Base-by-base conservation (phyloP, 2,113 vertebrate species). In the Oreocharis arfaki region DNA sequence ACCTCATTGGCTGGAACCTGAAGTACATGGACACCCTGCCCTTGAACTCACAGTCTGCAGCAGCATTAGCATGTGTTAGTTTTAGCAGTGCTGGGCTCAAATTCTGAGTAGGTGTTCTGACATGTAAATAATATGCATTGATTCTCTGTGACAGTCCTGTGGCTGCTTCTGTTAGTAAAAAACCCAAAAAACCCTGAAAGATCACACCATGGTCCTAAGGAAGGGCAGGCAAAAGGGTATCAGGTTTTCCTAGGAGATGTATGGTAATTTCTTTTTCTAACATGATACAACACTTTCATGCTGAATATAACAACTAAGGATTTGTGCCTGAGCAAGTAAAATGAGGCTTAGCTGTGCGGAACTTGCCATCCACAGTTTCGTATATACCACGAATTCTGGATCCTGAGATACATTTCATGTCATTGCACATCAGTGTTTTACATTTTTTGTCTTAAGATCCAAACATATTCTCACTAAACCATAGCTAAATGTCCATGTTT, bases 171-270 rank as follows among this genome's bases (percentile, higher is more conserved):
- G 14, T 21, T 23, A 47, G 9, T 20, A 12, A 70, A 60, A 61
- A 37, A 11, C 0, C 0, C 12, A 4, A 28, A 30, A 13, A 41
- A 44, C 13, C 6, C 6, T 10, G 9, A 17, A 46, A 32, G 2
- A 7, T 11, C 18, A 14, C 5, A 9, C 15, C 49, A 5, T 28
- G 5, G 8, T 77, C 13, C 18, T 37, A 32, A 74, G 19, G 26
- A 80, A 93, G 14, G 39, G 2, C 18, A 50, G 6, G 14, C 3
- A 39, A 85, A 87, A 63, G 2, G 1, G 2, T 39, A 30, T 30
- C 19, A 70, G 12, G 4, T 64, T 53, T 79, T 86, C 24, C n/a
- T 57, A 39, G 6, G 9, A 61, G 10, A 49, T 30, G 4, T 27
- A 39, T 24, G 8, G 23, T 33, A 46, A 39, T 75, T 67, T 35